phyloP scores from a whole-genome alignment of 1,140 invertebrate genomes.

The Procambarus clarkii region DNA sequence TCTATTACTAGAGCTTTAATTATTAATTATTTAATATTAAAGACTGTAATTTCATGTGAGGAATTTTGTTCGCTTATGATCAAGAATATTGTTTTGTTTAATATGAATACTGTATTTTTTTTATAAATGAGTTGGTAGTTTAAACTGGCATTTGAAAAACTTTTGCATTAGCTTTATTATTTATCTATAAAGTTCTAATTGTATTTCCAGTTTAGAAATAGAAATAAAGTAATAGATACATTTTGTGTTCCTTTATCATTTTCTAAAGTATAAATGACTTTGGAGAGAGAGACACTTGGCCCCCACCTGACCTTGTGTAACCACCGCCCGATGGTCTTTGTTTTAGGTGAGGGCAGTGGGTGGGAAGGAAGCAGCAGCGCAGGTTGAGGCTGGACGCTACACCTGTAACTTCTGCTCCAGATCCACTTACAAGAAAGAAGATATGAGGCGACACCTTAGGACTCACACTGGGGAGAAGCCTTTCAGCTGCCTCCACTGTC shows the following conservation, averaged over 20 bases:
- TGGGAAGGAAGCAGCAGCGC: constrained; percentile 27
- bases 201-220: not conserved
- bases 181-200: not conserved
- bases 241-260: not conserved
- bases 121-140: not conserved
- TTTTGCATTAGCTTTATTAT: not conserved
- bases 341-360: constrained; percentile 51
- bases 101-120: not conserved
- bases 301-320: constrained; percentile 22
- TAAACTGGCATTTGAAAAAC: not conserved
- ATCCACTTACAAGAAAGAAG: constrained; percentile 51
- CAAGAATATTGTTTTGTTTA: not conserved
- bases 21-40: no score
- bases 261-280: not conserved
- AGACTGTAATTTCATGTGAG: no score
- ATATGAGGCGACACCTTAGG: constrained; percentile 46
- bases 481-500: constrained; percentile 37
- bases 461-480: constrained; percentile 53
- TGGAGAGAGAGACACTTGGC: not conserved
- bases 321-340: constrained; percentile 47
- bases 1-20: no score
- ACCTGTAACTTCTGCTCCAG: constrained; percentile 49
- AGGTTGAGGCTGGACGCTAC: constrained; percentile 33
- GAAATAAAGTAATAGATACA: not conserved
- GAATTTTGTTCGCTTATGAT: no score